phyloP scores from a whole-genome alignment of 2,113 vertebrate genomes.

The Apistogramma diplotaenia region DNA sequence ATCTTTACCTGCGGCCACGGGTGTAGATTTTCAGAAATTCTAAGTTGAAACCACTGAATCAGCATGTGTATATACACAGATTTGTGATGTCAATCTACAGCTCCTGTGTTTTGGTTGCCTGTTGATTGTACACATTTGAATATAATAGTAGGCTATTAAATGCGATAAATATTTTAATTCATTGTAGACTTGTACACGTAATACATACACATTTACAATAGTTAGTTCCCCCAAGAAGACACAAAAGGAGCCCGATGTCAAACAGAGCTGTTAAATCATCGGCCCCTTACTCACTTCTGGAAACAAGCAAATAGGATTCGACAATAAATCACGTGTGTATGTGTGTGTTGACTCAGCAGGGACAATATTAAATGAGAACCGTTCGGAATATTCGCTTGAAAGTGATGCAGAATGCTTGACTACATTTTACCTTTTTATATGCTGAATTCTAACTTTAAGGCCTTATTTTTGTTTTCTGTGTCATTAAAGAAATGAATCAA shows the following conservation, averaged over 20 bases:
- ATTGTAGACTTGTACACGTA: neutral
- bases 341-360: neutral
- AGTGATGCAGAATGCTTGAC: neutral
- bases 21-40: neutral
- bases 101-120: neutral
- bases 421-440: too few species aligned
- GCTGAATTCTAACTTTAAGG: too few species aligned
- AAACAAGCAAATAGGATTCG: neutral
- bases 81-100: neutral
- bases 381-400: neutral
- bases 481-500: too few species aligned
- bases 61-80: neutral
- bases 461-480: too few species aligned
- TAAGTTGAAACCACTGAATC: neutral
- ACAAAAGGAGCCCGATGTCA: neutral
- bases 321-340: neutral
- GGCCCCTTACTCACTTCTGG: neutral
- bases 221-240: neutral
- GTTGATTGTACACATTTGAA: too few species aligned
- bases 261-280: neutral
- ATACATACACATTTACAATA: neutral
- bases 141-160: too few species aligned
- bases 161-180: neutral
- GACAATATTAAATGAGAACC: neutral
- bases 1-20: neutral